Evolutionary conservation across 2,113 vertebrate genomes (phyloP), one percentile per base, ranked within the genome.

Genomic region (Empidonax traillii): DNA sequence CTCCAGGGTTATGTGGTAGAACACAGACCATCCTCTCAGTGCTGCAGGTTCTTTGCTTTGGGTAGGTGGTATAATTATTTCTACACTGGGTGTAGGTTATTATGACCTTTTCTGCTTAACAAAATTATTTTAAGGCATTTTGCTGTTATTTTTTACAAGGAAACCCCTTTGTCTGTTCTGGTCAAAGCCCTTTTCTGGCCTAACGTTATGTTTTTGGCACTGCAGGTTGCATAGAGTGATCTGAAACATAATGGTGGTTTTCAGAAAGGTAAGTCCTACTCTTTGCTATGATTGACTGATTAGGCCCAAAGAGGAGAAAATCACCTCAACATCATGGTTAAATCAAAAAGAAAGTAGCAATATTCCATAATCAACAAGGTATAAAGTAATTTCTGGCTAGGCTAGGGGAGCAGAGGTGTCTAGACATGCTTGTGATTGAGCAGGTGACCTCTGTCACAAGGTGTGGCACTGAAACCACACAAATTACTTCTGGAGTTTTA

Each of bases 201-300:
- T 95, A 65, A 95, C 7, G 3, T 61, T 85, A 19, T 53, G 10
- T 82, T 96, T 58, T 97, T 86, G 53, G 51, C 41, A 63, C 62
- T 56, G 67, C 91, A 97, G 97, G 94, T 93, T 95, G 53, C 72
- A 47, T 65, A 71, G 76, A 46, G 94, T 74, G 83, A 93, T 56
- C 78, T 94, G 94, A 96, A 96, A 67, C 87, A 97, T 74, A 89
- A 97, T 97, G 97, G 79, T 96, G 72, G 47, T 97, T 90, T 96
- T 97, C 92, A 96, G 93, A 91, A 95, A 96, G 95, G 97, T 97
- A 93, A 97, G 97, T 94, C 44, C 31, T 43, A 6, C 41, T 53
- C 58, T 90, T 93, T 62, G 19, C 33, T 66, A n/a, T 88, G 22
- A 68, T 81, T 58, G 58, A 81, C n/a, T 59, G 41, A 58, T n/a